Evolutionary conservation across 1,140 invertebrate genomes (phyloP).

Genomic region (Megathymus violae): DNA sequence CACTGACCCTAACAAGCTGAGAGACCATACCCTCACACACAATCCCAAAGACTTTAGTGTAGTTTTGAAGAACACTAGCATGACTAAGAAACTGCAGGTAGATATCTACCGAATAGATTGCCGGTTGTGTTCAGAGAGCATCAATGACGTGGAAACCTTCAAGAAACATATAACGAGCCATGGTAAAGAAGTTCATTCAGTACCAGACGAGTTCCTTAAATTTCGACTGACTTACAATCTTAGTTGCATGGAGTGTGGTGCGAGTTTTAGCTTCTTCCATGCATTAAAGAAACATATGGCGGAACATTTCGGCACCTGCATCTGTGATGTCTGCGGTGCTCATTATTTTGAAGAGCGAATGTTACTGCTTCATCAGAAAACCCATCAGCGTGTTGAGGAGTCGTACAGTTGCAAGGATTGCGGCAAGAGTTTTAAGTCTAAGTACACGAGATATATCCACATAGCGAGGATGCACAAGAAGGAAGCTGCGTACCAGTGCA

Average conservation of each 20-base stretch:
- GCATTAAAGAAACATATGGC: conserved; percentile 75
- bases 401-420: conserved; percentile 63
- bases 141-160: conserved; percentile 53
- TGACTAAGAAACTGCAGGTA: conserved; percentile 60
- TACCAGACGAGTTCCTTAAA: conserved; percentile 57
- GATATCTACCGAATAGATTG: conserved; percentile 66
- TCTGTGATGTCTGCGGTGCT: conserved; percentile 70
- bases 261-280: conserved; percentile 62
- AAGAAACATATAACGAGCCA: conserved; percentile 58
- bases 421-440: conserved; percentile 71
- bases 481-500: conserved; percentile 64
- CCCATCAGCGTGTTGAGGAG: conserved; percentile 54
- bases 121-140: conserved; percentile 53
- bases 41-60: conserved; percentile 58
- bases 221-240: conserved; percentile 57
- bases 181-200: conserved; percentile 40
- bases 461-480: conserved; percentile 64
- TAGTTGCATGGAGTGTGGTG: conserved; percentile 55
- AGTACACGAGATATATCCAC: conserved; percentile 66
- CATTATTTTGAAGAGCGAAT: conserved; percentile 75
- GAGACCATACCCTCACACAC: conserved; percentile 63
- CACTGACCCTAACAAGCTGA: conserved; percentile 60
- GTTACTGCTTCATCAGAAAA: conserved; percentile 64
- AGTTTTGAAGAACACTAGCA: conserved; percentile 31
- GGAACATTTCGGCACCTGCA: conserved; percentile 69